Conservation (phyloP, 2,797 vertebrate species). For the Todus mexicanus region DNA sequence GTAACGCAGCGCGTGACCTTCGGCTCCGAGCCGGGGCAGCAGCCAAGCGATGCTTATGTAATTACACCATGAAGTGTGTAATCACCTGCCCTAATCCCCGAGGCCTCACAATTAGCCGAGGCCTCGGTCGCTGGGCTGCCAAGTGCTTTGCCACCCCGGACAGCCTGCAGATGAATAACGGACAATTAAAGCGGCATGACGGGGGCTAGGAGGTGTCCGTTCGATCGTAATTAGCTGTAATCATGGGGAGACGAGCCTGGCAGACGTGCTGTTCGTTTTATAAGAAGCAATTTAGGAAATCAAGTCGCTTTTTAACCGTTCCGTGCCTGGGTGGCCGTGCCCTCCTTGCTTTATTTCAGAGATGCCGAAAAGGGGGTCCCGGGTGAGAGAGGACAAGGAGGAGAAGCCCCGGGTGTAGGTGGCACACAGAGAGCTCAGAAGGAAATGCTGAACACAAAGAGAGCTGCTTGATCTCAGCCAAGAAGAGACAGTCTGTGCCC, state of each 20-base stretch:
- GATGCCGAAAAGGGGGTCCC: background rate
- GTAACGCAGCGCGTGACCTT: slow-evolving; percentile 90
- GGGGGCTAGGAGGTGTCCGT: slow-evolving; percentile 89
- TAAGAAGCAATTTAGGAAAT: slow-evolving; percentile 86
- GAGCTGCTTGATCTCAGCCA: background rate
- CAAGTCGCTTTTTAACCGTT: slow-evolving; percentile 81
- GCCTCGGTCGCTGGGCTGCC: slow-evolving; percentile 81
- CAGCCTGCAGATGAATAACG: slow-evolving; percentile 92
- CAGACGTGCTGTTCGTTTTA: slow-evolving; percentile 81
- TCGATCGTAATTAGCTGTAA: slow-evolving; percentile 96
- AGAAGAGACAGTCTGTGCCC: background rate
- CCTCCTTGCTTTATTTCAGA: background rate
- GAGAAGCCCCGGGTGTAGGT: background rate
- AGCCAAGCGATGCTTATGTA: slow-evolving; percentile 95
- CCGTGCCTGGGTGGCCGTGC: slow-evolving; percentile 1
- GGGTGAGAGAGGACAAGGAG: accelerated
- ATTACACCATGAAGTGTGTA: slow-evolving; percentile 98
- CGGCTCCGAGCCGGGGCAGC: slow-evolving; percentile 83
- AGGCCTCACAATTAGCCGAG: slow-evolving; percentile 92
- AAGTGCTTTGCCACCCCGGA: slow-evolving; percentile 78
- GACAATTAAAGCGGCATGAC: slow-evolving; percentile 95
- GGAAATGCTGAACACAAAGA: background rate
- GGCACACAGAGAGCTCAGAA: background rate
- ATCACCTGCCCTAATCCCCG: slow-evolving; percentile 97
- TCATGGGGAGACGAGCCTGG: slow-evolving; percentile 83